Percentiles rank a stretch among this genome's conserved stretches.
Evolutionary conservation across 2,888 invertebrate genomes (phyloP).

Genomic region (Schizotus pectinicornis): DNA sequence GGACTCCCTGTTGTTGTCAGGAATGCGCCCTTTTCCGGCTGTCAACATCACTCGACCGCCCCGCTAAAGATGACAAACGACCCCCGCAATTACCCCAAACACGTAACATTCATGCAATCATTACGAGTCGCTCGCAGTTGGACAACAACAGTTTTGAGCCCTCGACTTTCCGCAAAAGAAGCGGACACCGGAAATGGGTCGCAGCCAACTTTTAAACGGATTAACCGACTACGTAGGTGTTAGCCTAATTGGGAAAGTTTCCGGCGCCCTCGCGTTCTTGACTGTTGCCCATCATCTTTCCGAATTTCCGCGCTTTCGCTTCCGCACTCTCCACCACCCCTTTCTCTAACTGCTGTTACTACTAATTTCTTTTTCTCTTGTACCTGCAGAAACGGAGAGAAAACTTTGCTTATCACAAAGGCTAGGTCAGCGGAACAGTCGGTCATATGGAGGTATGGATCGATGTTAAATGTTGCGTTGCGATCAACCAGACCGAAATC

Average conservation of each 20-base stretch:
- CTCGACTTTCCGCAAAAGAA: background rate
- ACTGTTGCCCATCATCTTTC: background rate
- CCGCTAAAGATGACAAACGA: constrained; percentile 32
- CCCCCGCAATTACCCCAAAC: constrained; percentile 22
- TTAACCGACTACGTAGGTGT: constrained; percentile 7
- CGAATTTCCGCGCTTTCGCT: background rate
- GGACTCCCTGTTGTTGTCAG: too few species aligned
- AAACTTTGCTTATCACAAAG: constrained; percentile 60
- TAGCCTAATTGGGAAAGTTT: constrained; percentile 10
- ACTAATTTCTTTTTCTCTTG: constrained; percentile 44
- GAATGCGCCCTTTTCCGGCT: too few species aligned
- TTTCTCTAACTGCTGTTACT: constrained; percentile 23
- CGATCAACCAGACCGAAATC: constrained; percentile 27
- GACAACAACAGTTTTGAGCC: background rate
- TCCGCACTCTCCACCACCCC: constrained; percentile 8
- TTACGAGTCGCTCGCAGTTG: constrained; percentile 14
- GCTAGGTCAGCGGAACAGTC: constrained; percentile 60
- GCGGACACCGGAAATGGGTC: constrained; percentile 5
- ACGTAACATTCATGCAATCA: constrained; percentile 27
- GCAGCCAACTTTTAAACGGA: constrained; percentile 5
- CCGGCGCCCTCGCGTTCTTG: background rate
- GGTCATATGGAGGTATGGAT: constrained; percentile 58
- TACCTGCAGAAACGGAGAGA: constrained; percentile 57
- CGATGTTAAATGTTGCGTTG: constrained; percentile 38
- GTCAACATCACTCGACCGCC: too few species aligned